Conservation (phyloP, 2,888 invertebrate genomes). For the Eudasyphora cyanicolor region DNA sequence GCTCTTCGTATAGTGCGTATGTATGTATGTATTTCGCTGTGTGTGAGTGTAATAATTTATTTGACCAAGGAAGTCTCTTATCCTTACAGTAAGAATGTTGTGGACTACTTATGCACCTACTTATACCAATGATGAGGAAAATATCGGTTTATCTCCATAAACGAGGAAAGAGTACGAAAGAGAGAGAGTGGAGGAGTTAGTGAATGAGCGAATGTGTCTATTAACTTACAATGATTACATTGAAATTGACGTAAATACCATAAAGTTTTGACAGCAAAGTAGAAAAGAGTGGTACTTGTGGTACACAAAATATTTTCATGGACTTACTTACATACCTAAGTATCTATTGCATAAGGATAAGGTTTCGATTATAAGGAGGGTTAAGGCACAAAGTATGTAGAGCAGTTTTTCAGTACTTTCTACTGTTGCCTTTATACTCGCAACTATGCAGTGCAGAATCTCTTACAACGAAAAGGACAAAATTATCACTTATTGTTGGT, state of each 20-base stretch:
- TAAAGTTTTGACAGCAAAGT: conserved; percentile 42
- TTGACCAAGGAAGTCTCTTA: background rate
- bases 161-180: too few species aligned
- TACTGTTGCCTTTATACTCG: too few species aligned
- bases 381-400: conserved; percentile 48
- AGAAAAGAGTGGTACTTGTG: conserved; percentile 13
- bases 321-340: background rate
- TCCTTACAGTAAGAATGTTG: background rate
- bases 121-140: background rate
- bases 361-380: too few species aligned
- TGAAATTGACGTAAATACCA: conserved; percentile 43
- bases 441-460: too few species aligned
- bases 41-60: background rate
- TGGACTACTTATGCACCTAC: background rate
- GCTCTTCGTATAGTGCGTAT: background rate
- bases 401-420: too few species aligned
- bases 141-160: background rate
- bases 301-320: background rate
- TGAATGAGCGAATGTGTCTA: background rate
- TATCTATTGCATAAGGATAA: too few species aligned
- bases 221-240: conserved; percentile 25
- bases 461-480: too few species aligned
- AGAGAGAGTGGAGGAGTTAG: background rate
- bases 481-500: too few species aligned
- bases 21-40: background rate